Evolutionary conservation across 2,888 invertebrate genomes (phyloP), one percentile per base, ranked within the genome.

Genomic region (Bedellia somnulentella): DNA sequence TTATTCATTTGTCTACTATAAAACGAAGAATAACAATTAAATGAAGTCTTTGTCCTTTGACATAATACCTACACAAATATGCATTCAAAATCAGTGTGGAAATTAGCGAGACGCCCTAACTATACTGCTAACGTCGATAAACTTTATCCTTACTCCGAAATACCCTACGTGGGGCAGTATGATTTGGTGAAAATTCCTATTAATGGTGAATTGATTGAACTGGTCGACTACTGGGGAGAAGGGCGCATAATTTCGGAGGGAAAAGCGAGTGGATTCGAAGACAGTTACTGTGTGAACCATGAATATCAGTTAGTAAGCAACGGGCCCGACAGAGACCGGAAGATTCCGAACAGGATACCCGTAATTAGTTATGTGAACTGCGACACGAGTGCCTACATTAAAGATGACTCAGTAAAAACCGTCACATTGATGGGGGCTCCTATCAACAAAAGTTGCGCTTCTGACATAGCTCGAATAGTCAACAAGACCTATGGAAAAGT

Each of bases 201-300:
- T 1, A 16, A 21, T 1, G 32, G 37, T 1, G 16, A 35, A 2
- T 28, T 51, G 3, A 33, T 57, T 3, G 45, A 53, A 2, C 49
- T 47, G 28, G 46, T 58, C 1, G 56, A 57, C 37, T 58, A 58
- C 23, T 58, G 57, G 57, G 57, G 58, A 2, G 56, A 57, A 31
- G 58, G 57, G 0, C 44, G 39, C 29, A 45, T 55, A 2, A 31
- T 31, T 0, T 17, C 38, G 1, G n/a, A 32, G 3, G 27, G 15
- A 0, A 49, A 45, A 0, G 27, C 16, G 11, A 52, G 46, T 13
- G 57, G 57, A 1, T 57, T 51, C 32, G 3, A 39, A 0, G 38
- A 52, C 27, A 49, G 53, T 18, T 58, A 52, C 30, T 56, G 56
- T 14, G 48, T 58, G 3, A 58, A 58, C 33, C 49, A 53, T 27